Conservation (phyloP, 2,888 invertebrate genomes). For the Sarcophaga subvicina region DNA sequence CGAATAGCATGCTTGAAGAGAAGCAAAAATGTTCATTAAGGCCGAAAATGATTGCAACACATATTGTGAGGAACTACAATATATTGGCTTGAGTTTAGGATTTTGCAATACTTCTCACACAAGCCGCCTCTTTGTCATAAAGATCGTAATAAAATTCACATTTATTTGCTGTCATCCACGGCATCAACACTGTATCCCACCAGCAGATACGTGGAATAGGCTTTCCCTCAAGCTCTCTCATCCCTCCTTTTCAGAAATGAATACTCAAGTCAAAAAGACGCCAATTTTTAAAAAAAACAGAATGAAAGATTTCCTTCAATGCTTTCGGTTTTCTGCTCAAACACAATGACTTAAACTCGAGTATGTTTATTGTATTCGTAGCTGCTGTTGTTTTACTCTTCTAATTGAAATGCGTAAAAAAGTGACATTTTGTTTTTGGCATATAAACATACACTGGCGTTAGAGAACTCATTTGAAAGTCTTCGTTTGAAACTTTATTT, state of each 20-base stretch:
- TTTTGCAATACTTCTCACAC: background rate
- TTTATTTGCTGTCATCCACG: slow-evolving; percentile 47
- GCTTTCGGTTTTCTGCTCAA: background rate
- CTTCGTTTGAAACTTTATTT: background rate
- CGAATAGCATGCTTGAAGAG: too few relatives aligned
- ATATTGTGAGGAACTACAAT: too few relatives aligned
- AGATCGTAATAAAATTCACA: slow-evolving; percentile 42
- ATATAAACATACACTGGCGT: slow-evolving; percentile 1
- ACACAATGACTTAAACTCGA: slow-evolving; percentile 21
- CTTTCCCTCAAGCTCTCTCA: background rate
- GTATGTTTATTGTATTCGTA: background rate
- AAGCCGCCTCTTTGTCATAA: background rate
- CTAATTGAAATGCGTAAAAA: slow-evolving; percentile 46
- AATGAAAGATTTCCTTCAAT: too few relatives aligned
- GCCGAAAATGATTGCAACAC: too few relatives aligned
- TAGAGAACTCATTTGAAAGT: slow-evolving; percentile 27
- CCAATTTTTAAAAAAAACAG: background rate
- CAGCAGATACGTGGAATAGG: background rate
- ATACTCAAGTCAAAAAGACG: slow-evolving; percentile 45
- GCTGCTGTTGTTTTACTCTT: background rate
- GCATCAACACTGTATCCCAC: slow-evolving; percentile 48
- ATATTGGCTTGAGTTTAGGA: background rate
- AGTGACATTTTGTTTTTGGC: slow-evolving; percentile 37
- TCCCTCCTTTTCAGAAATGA: background rate
- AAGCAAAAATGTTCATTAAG: too few relatives aligned